Percentiles rank a stretch among this genome's conserved stretches.
Evolutionary conservation across 2,888 invertebrate genomes (phyloP).

Genomic region (Galerucella pusilla): DNA sequence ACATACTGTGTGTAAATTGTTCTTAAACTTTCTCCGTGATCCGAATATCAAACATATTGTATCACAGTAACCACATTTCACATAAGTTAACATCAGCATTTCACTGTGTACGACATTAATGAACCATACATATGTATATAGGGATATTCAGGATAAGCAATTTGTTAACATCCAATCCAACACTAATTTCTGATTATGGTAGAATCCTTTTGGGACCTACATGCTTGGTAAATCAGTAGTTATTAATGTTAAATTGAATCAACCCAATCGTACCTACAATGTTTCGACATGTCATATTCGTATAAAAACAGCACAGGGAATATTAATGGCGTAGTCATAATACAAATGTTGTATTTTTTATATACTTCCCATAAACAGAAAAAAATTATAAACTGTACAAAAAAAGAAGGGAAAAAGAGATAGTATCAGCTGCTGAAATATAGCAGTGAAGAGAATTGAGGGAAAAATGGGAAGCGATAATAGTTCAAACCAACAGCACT

Average conservation of each 20-base stretch:
- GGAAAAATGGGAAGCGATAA: too few species aligned
- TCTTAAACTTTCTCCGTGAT: background rate
- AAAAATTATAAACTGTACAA: too few species aligned
- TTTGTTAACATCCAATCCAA: conserved; percentile 33
- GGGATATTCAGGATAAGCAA: conserved; percentile 32
- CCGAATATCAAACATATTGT: background rate
- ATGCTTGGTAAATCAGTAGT: conserved; percentile 19
- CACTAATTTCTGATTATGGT: conserved; percentile 33
- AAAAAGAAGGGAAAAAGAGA: too few species aligned
- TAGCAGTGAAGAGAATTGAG: too few species aligned
- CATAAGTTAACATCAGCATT: background rate
- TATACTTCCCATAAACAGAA: too few species aligned
- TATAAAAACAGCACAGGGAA: too few species aligned
- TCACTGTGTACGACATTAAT: conserved; percentile 28
- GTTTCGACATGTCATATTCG: too few species aligned
- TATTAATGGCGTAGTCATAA: too few species aligned
- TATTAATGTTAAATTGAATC: conserved; percentile 29
- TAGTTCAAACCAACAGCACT: too few species aligned
- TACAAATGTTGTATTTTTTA: too few species aligned
- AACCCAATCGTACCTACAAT: conserved; percentile 11
- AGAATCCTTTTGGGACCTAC: conserved; percentile 9
- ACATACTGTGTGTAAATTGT: background rate
- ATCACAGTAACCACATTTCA: conserved; percentile 4
- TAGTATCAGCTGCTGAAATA: too few species aligned
- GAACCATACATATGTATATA: conserved; percentile 37